These are phyloP conservation scores for Calliphora vicina DNA, from an alignment of 1,140 invertebrate genomes.

Conservation along the genomic window DNA sequence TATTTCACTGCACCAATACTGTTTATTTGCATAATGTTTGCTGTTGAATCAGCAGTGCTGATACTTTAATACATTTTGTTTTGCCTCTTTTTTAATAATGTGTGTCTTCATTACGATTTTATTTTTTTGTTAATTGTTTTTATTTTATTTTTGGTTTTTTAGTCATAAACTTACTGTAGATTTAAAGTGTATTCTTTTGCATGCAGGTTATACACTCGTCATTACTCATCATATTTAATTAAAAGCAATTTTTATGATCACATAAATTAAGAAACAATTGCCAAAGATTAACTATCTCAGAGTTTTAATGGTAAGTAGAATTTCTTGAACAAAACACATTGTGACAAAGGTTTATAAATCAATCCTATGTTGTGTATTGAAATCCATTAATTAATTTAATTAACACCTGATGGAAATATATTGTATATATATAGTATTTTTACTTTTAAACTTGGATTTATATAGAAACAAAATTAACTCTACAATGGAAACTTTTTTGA, in stretches of 20 bases:
- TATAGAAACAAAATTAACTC: too few species aligned
- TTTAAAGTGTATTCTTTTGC: background rate
- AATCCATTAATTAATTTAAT: too few species aligned
- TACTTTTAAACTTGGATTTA: too few species aligned
- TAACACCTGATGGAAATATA: too few species aligned
- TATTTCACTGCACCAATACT: background rate
- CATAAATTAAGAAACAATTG: background rate
- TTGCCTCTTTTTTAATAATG: background rate
- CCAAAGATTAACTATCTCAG: background rate
- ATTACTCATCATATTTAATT: slow-evolving; percentile 7
- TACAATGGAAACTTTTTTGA: too few species aligned
- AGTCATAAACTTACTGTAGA: background rate
- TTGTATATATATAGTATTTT: too few species aligned
- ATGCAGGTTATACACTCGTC: background rate
- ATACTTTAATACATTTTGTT: background rate
- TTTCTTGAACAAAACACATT: too few species aligned
- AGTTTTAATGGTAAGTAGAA: too few species aligned
- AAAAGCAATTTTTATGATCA: background rate
- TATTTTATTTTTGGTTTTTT: background rate
- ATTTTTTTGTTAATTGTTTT: background rate
- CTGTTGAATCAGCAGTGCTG: too few species aligned
- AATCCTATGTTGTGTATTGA: too few species aligned
- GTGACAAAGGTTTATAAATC: too few species aligned
- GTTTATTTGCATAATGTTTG: background rate
- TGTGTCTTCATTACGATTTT: too few species aligned